Evolutionary conservation across 2,888 invertebrate genomes (phyloP).

Genomic region (Anagyrus pseudococci): DNA sequence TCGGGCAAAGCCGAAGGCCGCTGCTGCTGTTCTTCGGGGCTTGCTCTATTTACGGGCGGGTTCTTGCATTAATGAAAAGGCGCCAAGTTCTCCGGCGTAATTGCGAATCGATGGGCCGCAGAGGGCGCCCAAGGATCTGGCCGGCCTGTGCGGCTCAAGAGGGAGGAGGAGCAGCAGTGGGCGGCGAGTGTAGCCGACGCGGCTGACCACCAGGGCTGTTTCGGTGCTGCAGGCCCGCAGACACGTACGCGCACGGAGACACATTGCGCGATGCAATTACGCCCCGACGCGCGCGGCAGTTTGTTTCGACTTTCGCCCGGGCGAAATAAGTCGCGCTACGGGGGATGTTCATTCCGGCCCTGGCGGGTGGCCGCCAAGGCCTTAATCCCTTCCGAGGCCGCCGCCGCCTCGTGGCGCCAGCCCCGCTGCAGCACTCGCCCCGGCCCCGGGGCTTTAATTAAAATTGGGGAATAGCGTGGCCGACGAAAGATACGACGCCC

Average conservation of each 20-base stretch:
- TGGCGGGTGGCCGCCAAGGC: constrained; percentile 50
- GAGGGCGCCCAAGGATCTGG: too few relatives aligned
- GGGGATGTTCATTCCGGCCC: constrained; percentile 50
- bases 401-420: too few relatives aligned
- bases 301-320: constrained; percentile 51
- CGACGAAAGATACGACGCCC: too few relatives aligned
- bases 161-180: too few relatives aligned
- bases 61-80: constrained; percentile 23
- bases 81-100: constrained; percentile 7
- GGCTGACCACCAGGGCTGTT: too few relatives aligned
- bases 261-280: too few relatives aligned
- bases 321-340: constrained; percentile 49
- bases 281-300: constrained; percentile 44
- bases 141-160: too few relatives aligned
- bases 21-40: background rate
- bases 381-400: too few relatives aligned
- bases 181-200: too few relatives aligned
- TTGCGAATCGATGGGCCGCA: constrained; percentile 21
- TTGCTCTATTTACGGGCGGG: constrained; percentile 20
- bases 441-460: constrained; percentile 46
- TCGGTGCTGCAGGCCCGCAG: too few relatives aligned
- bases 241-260: too few relatives aligned
- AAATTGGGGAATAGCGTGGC: constrained; percentile 46
- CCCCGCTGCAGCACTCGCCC: too few relatives aligned
- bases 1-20: background rate